A percentile compares a stretch with the other conserved stretches of the same genome.
phyloP scores from a whole-genome alignment of 2,113 vertebrate genomes.

The Colinus virginianus region DNA sequence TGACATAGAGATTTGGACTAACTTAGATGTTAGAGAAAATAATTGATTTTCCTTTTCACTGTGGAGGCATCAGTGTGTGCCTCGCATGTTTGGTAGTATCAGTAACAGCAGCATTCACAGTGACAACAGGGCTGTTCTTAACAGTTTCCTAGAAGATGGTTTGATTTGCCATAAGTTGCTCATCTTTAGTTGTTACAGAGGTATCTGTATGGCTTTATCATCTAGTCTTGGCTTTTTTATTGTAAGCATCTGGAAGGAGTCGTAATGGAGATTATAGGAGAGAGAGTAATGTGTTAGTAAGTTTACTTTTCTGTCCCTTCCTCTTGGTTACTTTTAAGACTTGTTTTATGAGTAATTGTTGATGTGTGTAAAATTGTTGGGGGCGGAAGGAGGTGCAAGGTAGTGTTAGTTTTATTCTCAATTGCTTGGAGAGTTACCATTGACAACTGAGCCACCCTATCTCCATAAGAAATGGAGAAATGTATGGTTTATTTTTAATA shows the following conservation, averaged over 20 bases:
- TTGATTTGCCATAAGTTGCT: background rate
- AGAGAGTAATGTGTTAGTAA: background rate
- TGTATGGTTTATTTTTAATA: background rate
- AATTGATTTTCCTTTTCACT: background rate
- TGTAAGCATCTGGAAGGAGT: background rate
- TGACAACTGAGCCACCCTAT: background rate
- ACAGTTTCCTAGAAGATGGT: background rate
- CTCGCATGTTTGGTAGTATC: background rate
- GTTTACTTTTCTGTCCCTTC: background rate
- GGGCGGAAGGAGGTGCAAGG: fast-evolving
- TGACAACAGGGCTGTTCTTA: background rate
- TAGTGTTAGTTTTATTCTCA: background rate
- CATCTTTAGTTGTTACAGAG: background rate
- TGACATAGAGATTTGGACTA: background rate
- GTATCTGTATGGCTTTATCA: background rate
- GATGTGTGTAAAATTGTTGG: background rate
- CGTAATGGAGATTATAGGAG: background rate
- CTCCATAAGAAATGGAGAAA: background rate
- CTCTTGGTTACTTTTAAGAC: background rate
- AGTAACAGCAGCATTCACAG: background rate
- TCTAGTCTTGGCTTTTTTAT: background rate
- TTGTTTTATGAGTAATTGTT: background rate
- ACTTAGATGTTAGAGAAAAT: background rate
- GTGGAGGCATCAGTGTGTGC: background rate
- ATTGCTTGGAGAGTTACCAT: background rate